Evolutionary conservation across 2,797 vertebrate species (phyloP).

Genomic region (Emys orbicularis): DNA sequence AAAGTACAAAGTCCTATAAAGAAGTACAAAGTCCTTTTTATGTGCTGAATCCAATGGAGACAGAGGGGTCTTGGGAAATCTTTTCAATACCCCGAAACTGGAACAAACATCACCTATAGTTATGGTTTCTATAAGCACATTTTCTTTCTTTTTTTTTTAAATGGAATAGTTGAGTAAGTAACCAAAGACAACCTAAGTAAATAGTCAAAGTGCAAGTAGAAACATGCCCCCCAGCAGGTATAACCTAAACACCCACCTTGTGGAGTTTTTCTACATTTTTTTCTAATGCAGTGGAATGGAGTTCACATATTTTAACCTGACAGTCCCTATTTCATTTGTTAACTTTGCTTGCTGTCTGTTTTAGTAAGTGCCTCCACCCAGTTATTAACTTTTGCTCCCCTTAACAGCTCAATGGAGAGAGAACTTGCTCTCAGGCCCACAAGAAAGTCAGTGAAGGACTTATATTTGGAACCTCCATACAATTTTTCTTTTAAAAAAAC

Average conservation of each 20-base stretch:
- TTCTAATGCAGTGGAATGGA: neutral
- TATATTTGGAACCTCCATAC: conserved; percentile 26
- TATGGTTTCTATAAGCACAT: neutral
- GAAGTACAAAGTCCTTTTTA: neutral
- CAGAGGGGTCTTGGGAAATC: neutral
- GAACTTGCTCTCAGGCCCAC: conserved; percentile 1
- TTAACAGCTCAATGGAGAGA: neutral
- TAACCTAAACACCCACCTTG: conserved; percentile 10
- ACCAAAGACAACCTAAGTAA: neutral
- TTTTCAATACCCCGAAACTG: neutral
- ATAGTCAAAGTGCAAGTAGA: neutral
- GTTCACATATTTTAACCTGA: conserved; percentile 15
- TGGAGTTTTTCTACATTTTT: neutral
- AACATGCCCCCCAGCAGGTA: conserved; percentile 20
- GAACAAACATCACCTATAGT: neutral
- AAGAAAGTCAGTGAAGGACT: conserved; percentile 7
- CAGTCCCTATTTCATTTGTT: conserved; percentile 16
- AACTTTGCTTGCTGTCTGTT: conserved; percentile 22
- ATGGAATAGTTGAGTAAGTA: conserved; percentile 9
- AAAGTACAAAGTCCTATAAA: neutral
- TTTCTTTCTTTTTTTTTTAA: neutral
- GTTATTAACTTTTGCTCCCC: conserved; percentile 32
- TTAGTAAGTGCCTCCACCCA: conserved; percentile 27
- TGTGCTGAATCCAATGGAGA: neutral
- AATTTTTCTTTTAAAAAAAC: neutral